Evolutionary conservation across 2,888 invertebrate species (phyloP), one percentile per base, ranked within the genome.

Genomic region (Mechanitis messenoides): DNA sequence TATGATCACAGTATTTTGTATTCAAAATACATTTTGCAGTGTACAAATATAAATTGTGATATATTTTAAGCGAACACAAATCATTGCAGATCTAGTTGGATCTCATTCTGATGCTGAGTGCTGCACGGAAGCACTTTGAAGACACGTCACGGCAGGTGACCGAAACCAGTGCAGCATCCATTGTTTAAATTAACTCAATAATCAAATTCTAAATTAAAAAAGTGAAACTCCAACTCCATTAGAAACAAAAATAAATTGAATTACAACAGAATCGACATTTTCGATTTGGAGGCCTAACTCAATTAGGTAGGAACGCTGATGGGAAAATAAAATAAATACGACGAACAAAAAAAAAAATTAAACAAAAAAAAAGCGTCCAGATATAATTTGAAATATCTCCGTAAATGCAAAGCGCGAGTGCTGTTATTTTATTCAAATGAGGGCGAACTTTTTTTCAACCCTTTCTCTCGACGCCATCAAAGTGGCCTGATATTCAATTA

Each of bases 401-500:
- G 90, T 87, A 89, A 90, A 90, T 88, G 90, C 87, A 88, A 89
- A 90, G 88, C 87, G 87, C 80, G 89, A 90, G 90, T 88, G 87
- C 87, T 89, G 90, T 90, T 90, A 90, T 90, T 90, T 90, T 90
- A 90, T 90, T 90, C 89, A 90, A 90, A 90, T 90, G 89, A 90
- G 90, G 87, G 81, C 77, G 82, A 88, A 87, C 84, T 88, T 89
- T 90, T 85, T 87, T 87, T 79, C 87, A 84, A 87, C 90, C 84
- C 85, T 88, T 87, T 78, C 75, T 74, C 86, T 81, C 85, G 80
- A 81, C 80, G 84, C 88, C 89, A 88, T 90, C 89, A 90, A 90
- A 90, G 89, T 89, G 90, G 88, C 90, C 87, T 86, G 88, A 88
- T 89, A 90, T 90, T 90, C 90, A 90, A 90, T 90, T 90, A 90